Percentiles rank a stretch among this genome's conserved stretches.
These are phyloP conservation scores for Perithous albicinctus DNA, from an alignment of 2,888 invertebrate genomes.

Conservation along the genomic window DNA sequence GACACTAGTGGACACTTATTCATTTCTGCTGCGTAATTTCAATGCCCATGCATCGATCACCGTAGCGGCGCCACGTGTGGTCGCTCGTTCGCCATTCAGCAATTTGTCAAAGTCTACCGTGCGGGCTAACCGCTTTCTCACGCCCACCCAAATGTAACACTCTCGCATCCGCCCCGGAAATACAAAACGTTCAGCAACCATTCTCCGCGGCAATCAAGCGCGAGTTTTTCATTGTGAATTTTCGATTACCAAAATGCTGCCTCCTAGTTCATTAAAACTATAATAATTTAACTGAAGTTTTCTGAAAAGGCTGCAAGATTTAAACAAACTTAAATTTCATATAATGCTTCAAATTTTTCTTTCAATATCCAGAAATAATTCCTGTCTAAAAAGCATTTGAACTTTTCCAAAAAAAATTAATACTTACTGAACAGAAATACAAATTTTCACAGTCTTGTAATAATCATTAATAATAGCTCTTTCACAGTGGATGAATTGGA, in stretches of 20 bases:
- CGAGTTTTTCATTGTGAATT: too few relatives aligned
- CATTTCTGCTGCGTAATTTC: constrained; percentile 73
- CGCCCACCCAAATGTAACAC: not conserved
- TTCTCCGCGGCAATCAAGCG: not conserved
- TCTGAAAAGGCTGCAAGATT: too few relatives aligned
- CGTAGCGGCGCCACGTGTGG: constrained; percentile 67
- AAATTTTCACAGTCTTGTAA: too few relatives aligned
- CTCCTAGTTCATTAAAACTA: too few relatives aligned
- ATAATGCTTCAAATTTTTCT: constrained; percentile 7
- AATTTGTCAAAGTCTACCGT: constrained; percentile 71
- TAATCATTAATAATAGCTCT: too few relatives aligned
- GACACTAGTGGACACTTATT: constrained; percentile 54
- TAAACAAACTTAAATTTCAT: too few relatives aligned
- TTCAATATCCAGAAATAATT: not conserved
- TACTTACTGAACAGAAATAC: too few relatives aligned
- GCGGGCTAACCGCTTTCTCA: constrained; percentile 27
- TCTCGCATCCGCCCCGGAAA: constrained; percentile 20
- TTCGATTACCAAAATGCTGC: too few relatives aligned
- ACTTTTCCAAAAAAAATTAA: too few relatives aligned
- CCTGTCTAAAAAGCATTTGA: too few relatives aligned
- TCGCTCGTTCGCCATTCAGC: constrained; percentile 67
- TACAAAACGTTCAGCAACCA: constrained; percentile 34
- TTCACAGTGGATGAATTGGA: too few relatives aligned
- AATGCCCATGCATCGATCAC: constrained; percentile 73
- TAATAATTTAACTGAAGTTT: too few relatives aligned